phyloP scores from a whole-genome alignment of 1,140 invertebrate genomes.

The Pissodes strobi region DNA sequence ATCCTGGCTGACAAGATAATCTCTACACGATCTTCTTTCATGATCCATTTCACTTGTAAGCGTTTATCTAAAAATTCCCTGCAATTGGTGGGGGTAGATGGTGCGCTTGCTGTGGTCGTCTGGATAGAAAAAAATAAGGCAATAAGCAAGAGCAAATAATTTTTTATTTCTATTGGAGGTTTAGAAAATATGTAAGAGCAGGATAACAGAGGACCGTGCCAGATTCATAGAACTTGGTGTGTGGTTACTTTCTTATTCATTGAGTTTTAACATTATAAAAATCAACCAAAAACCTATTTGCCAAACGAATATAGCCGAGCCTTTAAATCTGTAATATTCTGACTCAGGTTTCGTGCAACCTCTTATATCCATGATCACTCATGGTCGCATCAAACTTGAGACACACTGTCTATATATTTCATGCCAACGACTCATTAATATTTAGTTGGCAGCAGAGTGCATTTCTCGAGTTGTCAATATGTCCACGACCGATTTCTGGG shows the following conservation, averaged over 20 bases:
- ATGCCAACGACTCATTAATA: neutral
- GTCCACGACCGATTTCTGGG: too few species aligned
- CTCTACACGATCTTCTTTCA: conserved; percentile 72
- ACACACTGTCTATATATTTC: neutral
- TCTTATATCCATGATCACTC: too few species aligned
- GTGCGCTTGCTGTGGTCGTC: conserved; percentile 71
- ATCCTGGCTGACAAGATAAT: conserved; percentile 78
- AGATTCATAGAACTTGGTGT: neutral
- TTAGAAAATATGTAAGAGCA: neutral
- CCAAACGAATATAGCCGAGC: too few species aligned
- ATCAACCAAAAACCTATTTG: neutral
- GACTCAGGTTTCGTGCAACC: too few species aligned
- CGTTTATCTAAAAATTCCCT: conserved; percentile 77
- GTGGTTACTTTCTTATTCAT: neutral
- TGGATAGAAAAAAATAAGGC: conserved; percentile 52
- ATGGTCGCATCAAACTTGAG: neutral
- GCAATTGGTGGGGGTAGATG: conserved; percentile 72
- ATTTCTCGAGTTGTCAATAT: neutral
- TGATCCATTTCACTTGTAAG: conserved; percentile 80
- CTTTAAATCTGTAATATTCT: too few species aligned
- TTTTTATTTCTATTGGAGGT: neutral
- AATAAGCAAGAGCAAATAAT: conserved; percentile 3
- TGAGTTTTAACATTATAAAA: neutral
- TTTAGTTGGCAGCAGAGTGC: neutral
- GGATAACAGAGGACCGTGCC: too few species aligned